Base-by-base conservation (phyloP, 2,113 vertebrate species). In the Forbesichthys agassizii region DNA sequence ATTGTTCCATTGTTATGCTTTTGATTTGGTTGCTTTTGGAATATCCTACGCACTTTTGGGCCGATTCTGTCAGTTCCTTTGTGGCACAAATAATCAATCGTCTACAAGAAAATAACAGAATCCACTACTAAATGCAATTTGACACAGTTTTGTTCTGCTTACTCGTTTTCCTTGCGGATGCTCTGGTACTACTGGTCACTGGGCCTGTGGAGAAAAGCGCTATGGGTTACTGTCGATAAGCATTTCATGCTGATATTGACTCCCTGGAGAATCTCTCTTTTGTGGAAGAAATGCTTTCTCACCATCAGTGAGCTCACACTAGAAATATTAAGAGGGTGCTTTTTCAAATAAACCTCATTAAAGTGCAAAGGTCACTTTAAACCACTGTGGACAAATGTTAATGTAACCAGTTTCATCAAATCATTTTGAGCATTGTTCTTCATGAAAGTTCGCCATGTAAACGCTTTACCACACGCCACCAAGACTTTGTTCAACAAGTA, bases 401-500 rank as follows among this genome's bases (percentile, higher is more conserved):
- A 36, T 57, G 3, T 20, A 2, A 0, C 74, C 48, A 67, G 51
- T 78, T 64, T 55, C 69, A 61, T 71, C 67, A 70, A 68, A 77
- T 76, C 55, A 9, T 55, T 13, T 65, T 56, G 52, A 65, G 3
- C 16, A 9, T 78, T 60, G 64, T 14, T 53, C 56, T 57, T 27
- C 27, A 27, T 27, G 27, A 27, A n/a, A 11, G 53, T 56, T 66
- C 72, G 70, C 63, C 46, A 0, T 18, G 68, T 69, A 70, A 77
- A 72, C 78, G 8, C 74, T 54, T 8, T 42, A 27, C 27, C 27
- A 52, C 68, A 73, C 71, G 75, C 82, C 74, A 75, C 61, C n/a
- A 66, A 52, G 62, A 84, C 75, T 68, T 81, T 64, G 68, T 62
- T 4, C 62, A 78, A 77, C 79, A 71, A 79, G 66, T 80, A 64